Percentiles rank a stretch among this genome's conserved stretches.
Conservation (phyloP, 2,797 vertebrate species). For the Calcarius lapponicus region DNA sequence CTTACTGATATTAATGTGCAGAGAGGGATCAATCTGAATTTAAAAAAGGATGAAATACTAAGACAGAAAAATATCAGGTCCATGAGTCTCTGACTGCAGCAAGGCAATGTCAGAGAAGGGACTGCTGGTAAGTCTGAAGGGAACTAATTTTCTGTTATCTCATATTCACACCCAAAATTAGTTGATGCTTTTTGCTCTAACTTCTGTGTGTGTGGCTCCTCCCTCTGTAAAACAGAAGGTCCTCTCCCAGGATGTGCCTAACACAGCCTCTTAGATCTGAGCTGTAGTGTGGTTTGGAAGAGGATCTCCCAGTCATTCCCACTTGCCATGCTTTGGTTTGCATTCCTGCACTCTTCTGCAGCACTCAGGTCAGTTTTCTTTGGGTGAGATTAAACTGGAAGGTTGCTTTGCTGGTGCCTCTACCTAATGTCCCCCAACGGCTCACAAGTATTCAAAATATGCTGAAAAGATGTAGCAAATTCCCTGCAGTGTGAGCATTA, state of each 20-base stretch:
- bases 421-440: not conserved
- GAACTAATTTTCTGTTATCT: not conserved
- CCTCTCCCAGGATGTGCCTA: not conserved
- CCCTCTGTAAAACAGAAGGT: not conserved
- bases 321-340: rapidly evolving
- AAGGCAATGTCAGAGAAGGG: not conserved
- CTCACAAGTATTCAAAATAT: not conserved
- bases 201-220: not conserved
- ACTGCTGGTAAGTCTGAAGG: not conserved
- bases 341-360: not conserved
- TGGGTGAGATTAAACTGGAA: not conserved
- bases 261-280: not conserved
- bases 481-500: not conserved
- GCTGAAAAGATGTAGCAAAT: not conserved
- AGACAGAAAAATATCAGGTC: not conserved
- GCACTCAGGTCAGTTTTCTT: not conserved
- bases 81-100: not conserved
- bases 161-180: not conserved
- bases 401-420: not conserved
- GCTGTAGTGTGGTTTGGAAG: not conserved
- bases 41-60: not conserved
- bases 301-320: not conserved
- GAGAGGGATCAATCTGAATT: not conserved
- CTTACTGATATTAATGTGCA: not conserved
- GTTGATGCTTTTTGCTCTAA: not conserved